These are phyloP conservation scores for Rhombomys opimus DNA, from an alignment of 2,113 vertebrate species.

Conservation along the genomic window DNA sequence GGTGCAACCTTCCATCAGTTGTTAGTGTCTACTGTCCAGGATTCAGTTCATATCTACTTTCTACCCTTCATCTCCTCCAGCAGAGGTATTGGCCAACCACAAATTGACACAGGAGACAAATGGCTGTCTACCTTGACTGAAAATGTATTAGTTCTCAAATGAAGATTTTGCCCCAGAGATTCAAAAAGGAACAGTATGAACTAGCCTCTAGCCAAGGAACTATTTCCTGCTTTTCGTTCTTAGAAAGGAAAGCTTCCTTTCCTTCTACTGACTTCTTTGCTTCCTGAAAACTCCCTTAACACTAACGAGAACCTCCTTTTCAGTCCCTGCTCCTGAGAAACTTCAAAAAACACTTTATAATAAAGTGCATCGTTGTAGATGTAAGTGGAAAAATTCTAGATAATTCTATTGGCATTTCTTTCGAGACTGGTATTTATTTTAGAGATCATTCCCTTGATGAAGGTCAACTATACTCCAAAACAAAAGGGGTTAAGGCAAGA, in stretches of 20 bases:
- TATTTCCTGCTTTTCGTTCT: background rate
- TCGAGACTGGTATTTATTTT: background rate
- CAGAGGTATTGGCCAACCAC: background rate
- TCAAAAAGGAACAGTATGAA: background rate
- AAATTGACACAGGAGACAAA: background rate
- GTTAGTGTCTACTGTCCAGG: background rate
- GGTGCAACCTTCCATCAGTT: background rate
- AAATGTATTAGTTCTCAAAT: background rate
- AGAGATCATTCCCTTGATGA: background rate
- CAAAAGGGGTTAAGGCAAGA: background rate
- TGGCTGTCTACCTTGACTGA: background rate
- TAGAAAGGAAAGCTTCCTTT: background rate
- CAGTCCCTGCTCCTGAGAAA: background rate
- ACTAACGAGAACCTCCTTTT: background rate
- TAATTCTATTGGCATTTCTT: slow-evolving; percentile 11
- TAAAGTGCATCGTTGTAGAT: background rate
- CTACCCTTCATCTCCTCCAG: background rate
- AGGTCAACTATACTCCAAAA: background rate
- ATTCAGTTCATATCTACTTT: background rate
- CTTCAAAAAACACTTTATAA: background rate
- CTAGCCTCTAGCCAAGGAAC: background rate
- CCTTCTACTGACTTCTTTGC: background rate
- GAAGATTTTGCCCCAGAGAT: background rate
- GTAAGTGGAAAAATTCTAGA: background rate
- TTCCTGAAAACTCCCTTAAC: background rate